Evolutionary conservation across 2,797 vertebrate genomes (phyloP), one percentile per base, ranked within the genome.

Genomic region (Helarctos malayanus): DNA sequence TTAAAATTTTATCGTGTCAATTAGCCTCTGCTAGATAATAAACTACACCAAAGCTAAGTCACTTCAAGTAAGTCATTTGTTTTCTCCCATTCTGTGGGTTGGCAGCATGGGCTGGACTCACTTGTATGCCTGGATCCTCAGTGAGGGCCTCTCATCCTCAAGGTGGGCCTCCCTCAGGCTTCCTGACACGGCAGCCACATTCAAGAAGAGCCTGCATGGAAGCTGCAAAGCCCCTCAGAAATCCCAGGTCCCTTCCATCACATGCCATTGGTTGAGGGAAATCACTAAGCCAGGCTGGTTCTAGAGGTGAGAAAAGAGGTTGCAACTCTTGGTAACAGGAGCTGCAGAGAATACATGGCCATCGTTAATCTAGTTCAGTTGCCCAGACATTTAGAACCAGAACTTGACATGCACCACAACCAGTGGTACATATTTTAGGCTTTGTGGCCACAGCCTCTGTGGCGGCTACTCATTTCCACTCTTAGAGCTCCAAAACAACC

Each of bases 141-240:
- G 2, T 16, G 19, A 1, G n/a, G 19, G n/a, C 13, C 18, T 12
- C 41, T 41, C 19, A 19, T 19, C 8, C n/a, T 69, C 11, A 21
- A 3, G 6, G 54, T 27, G 71, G n/a, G 54, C 7, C 2, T 10
- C 1, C 0, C 59, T n/a, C 2, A 6, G 56, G 10, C 38, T 73
- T 61, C n/a, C 61, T 35, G 16, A 35, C 19, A 0, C 8, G 4
- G 16, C n/a, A 35, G 16, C 18, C 27, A 21, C 23, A 5, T 78
- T 82, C 38, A 11, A 1, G 18, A 45, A 47, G 11, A 29, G 23
- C 41, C 59, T n/a, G n/a, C 9, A 18, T 8, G 13, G 41, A 54
- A 79, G 41, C 27, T 56, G 35, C n/a, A 19, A 54, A 52, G 59
- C 21, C 21, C 73, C 69, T 69, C 10, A 5, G 54, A 11, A 25